Percentiles rank a stretch among this genome's conserved stretches.
Evolutionary conservation across 2,113 vertebrate species (phyloP).

Genomic region (Aspiorhynchus laticeps): DNA sequence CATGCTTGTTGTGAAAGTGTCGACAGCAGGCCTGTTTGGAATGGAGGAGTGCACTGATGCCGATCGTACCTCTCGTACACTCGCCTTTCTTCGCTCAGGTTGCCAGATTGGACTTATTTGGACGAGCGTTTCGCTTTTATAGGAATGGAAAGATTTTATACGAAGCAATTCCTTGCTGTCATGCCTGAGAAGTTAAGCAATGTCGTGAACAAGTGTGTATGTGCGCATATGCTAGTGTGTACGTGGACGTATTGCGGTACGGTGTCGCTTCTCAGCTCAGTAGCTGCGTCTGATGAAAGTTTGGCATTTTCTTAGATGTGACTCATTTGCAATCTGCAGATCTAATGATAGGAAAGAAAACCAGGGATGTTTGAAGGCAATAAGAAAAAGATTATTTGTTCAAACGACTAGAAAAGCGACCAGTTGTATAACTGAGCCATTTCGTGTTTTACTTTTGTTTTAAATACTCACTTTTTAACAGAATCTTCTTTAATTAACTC

Average conservation of each 20-base stretch:
- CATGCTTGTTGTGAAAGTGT: background rate
- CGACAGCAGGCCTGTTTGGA: constrained; percentile 28
- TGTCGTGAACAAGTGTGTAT: constrained; percentile 1
- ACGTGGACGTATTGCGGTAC: background rate
- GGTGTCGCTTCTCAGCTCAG: constrained; percentile 38
- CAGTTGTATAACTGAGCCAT: background rate
- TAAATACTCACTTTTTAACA: background rate
- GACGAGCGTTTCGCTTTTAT: constrained; percentile 35
- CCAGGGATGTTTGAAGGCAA: constrained; percentile 11
- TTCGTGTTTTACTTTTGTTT: background rate
- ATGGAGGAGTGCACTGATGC: constrained; percentile 20
- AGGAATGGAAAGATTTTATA: constrained; percentile 35
- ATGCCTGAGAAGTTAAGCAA: constrained; percentile 47
- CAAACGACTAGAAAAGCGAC: background rate
- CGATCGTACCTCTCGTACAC: background rate
- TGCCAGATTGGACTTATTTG: constrained; percentile 50
- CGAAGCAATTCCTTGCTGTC: constrained; percentile 15
- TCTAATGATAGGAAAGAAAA: constrained; percentile 31
- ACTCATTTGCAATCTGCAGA: constrained; percentile 49
- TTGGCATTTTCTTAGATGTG: constrained; percentile 54
- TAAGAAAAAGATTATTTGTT: background rate
- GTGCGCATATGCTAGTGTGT: background rate
- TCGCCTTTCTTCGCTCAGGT: background rate
- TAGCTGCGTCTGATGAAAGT: constrained; percentile 47
- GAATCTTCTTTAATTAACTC: background rate